These are phyloP conservation scores for Fragum sueziense DNA, from an alignment of 2,888 invertebrate species.

Conservation along the genomic window DNA sequence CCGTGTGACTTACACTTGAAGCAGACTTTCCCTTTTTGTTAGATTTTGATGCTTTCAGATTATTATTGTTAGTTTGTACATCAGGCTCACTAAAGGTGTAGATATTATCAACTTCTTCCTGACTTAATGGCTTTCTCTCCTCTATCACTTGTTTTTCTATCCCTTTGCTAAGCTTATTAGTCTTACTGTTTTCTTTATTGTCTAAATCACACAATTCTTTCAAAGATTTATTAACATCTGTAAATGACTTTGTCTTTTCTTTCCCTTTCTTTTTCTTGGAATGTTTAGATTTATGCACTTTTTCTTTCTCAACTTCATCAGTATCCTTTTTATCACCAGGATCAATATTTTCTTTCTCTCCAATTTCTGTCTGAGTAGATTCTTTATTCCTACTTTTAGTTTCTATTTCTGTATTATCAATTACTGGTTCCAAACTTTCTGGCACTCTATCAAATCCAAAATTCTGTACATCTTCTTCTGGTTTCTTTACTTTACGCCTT, in stretches of 20 bases:
- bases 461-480: background rate
- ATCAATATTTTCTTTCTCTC: background rate
- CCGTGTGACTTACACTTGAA: no score
- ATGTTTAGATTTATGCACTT: background rate
- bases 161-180: background rate
- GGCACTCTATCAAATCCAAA: constrained; percentile 56
- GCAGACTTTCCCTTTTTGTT: background rate
- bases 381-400: background rate
- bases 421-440: constrained; percentile 42
- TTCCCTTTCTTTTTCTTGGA: background rate
- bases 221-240: constrained; percentile 46
- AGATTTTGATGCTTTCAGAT: background rate
- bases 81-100: constrained; percentile 29
- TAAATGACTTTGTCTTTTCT: constrained; percentile 33
- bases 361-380: background rate
- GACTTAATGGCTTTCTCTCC: constrained; percentile 2
- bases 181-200: constrained; percentile 8
- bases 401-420: background rate
- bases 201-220: constrained; percentile 50
- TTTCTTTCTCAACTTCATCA: background rate
- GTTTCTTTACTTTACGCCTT: no score
- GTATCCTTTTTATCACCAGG: background rate
- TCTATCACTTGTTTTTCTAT: background rate
- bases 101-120: constrained; percentile 16
- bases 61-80: background rate